These are phyloP conservation scores for Campaea margaritaria DNA, from an alignment of 2,888 invertebrate genomes.

Conservation along the genomic window DNA sequence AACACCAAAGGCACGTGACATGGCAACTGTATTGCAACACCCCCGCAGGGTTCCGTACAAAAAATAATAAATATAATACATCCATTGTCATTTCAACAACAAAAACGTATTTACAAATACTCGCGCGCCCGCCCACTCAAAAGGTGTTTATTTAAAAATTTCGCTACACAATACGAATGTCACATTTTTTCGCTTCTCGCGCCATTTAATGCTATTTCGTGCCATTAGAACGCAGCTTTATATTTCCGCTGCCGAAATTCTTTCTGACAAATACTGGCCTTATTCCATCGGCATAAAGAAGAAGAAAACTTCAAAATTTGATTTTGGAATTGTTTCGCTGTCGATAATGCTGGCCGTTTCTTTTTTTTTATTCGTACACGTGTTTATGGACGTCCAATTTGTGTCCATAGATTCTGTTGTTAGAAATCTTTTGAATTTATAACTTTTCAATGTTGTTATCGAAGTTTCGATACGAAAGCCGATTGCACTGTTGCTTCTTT, in stretches of 20 bases:
- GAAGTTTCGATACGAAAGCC: conserved; percentile 8
- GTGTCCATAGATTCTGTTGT: conserved; percentile 74
- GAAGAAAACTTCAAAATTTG: conserved; percentile 34
- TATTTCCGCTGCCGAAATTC: conserved; percentile 43
- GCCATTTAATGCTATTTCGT: conserved; percentile 82
- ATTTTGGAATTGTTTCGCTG: conserved; percentile 36
- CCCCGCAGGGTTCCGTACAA: conserved; percentile 49
- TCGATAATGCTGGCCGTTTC: conserved; percentile 46
- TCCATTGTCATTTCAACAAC: conserved; percentile 66
- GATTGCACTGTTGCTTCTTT: conserved; percentile 4
- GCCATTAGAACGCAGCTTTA: conserved; percentile 56
- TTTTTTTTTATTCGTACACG: conserved; percentile 68
- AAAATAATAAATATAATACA: conserved; percentile 48
- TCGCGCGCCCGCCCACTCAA: conserved; percentile 82
- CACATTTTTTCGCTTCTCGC: conserved; percentile 79
- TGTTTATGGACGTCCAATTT: conserved; percentile 78
- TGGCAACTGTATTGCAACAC: conserved; percentile 48
- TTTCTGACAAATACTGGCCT: conserved; percentile 46
- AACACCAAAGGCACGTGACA: conserved; percentile 57
- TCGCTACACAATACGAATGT: conserved; percentile 72
- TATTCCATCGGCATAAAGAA: conserved; percentile 45
- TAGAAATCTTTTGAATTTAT: conserved; percentile 52
- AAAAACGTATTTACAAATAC: conserved; percentile 84
- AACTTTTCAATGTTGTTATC: conserved; percentile 48
- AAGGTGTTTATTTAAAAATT: conserved; percentile 85